Percentiles rank a stretch among this genome's conserved stretches.
Conservation (phyloP, 2,113 vertebrate genomes). For the Pelobates fuscus region DNA sequence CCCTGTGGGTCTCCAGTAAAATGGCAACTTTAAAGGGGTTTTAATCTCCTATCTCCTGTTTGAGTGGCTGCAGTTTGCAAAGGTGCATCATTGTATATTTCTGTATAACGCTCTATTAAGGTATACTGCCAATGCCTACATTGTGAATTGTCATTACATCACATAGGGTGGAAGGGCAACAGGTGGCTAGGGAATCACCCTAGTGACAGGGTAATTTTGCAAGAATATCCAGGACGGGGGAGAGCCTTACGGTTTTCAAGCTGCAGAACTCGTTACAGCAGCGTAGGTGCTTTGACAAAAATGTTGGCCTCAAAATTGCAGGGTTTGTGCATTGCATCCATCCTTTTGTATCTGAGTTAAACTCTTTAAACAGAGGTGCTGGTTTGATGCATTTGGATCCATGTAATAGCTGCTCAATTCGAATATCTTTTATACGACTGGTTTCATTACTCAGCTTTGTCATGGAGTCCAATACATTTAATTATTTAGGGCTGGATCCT, state of each 20-base stretch:
- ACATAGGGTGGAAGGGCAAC: background rate
- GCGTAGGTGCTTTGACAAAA: background rate
- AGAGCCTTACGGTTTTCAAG: background rate
- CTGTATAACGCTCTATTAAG: background rate
- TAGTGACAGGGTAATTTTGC: background rate
- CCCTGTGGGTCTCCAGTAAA: background rate
- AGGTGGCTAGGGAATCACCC: background rate
- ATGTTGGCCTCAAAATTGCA: background rate
- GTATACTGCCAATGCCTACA: constrained; percentile 6
- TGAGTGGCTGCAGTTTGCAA: background rate
- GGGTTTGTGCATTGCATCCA: background rate
- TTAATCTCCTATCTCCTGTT: background rate
- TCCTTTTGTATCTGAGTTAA: background rate
- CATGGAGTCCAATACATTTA: background rate
- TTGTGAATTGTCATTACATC: constrained; percentile 6
- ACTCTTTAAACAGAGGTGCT: constrained; percentile 1
- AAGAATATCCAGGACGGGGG: background rate
- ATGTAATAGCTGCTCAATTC: background rate
- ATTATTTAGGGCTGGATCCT: constrained; percentile 40
- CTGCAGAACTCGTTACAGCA: background rate
- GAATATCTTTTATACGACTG: background rate
- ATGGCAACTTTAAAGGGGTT: background rate
- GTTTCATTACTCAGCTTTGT: background rate
- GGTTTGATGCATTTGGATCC: background rate
- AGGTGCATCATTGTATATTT: constrained; percentile 18